Base-by-base conservation (phyloP, 2,113 vertebrate species). In the Oriolus oriolus region DNA sequence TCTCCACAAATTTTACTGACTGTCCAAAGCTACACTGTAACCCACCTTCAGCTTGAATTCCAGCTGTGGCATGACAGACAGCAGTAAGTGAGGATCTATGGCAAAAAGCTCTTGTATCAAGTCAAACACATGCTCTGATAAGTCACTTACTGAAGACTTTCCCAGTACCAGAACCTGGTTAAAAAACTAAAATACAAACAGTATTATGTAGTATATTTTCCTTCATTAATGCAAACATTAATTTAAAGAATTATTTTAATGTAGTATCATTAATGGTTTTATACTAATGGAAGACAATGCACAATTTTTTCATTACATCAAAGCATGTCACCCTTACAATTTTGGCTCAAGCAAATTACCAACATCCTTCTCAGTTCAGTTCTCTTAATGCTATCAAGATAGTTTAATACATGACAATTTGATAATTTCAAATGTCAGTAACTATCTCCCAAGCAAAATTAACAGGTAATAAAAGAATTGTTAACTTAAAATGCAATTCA, bases 91-190 rank as follows among this genome's bases (percentile, higher is more conserved):
- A 71, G 99, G 99, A 97, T 99, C 99, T 77, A 99, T 99, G 82
- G 99, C 98, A 97, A 99, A 99, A 95, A 99, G 99, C 94, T 99
- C 99, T 98, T 99, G 99, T 97, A 99, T 99, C 94, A 99, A 98
- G 97, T 99, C 99, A 97, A 99, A 99, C 44, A 99, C 99, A 41
- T 99, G 99, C 95, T 99, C 99, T 20, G 99, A 99, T 60, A 99
- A 98, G 96, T 99, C 99, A 91, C 99, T 99, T 96, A 99, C 99
- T 86, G 99, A 99, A 21, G 99, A 99, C 95, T 99, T 99, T 85
- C 99, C 99, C 97, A 99, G 98, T 95, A 99, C 99, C 97, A 99
- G 98, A 95, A 99, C 99, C 98, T 99, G 99, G 97, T 99, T 99
- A 97, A 99, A 99, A 98, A 99, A 99, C 99, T 99, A 93, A 24